These are phyloP conservation scores for Tiliacea citrago DNA, from an alignment of 2,888 invertebrate species.

Conservation along the genomic window DNA sequence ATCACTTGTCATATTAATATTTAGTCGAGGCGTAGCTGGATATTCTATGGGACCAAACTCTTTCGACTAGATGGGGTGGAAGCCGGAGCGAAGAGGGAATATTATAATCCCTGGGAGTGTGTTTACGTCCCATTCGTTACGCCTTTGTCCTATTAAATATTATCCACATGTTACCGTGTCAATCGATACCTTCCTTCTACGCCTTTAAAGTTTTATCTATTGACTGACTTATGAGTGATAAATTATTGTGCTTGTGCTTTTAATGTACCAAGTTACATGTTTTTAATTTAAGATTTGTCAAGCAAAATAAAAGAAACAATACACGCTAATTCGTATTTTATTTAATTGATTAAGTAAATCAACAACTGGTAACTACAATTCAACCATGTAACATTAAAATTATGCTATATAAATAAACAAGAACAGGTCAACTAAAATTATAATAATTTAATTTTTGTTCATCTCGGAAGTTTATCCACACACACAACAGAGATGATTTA, in stretches of 20 bases:
- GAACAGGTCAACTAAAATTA: neutral
- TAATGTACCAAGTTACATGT: constrained; percentile 88
- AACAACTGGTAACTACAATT: constrained; percentile 24
- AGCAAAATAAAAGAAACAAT: constrained; percentile 85
- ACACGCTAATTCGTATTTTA: constrained; percentile 80
- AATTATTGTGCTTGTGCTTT: constrained; percentile 89
- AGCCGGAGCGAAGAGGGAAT: constrained; percentile 76
- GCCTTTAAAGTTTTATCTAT: constrained; percentile 85
- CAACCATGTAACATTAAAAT: constrained; percentile 13
- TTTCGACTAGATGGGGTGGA: constrained; percentile 75
- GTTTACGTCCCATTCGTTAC: constrained; percentile 87
- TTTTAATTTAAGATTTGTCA: constrained; percentile 84
- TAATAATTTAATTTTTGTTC: constrained; percentile 7
- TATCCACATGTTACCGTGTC: constrained; percentile 70
- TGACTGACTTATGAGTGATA: constrained; percentile 89
- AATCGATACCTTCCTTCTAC: constrained; percentile 85
- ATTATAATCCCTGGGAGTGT: constrained; percentile 76
- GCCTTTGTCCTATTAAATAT: constrained; percentile 78
- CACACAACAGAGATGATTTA: constrained; percentile 21
- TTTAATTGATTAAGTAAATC: constrained; percentile 35
- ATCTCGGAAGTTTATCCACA: neutral
- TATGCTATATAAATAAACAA: constrained; percentile 17
- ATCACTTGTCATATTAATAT: constrained; percentile 67
- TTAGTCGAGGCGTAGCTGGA: constrained; percentile 86
- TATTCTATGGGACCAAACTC: constrained; percentile 85